Conservation (phyloP, 2,888 invertebrate genomes). For the Argyresthia goedartella region DNA sequence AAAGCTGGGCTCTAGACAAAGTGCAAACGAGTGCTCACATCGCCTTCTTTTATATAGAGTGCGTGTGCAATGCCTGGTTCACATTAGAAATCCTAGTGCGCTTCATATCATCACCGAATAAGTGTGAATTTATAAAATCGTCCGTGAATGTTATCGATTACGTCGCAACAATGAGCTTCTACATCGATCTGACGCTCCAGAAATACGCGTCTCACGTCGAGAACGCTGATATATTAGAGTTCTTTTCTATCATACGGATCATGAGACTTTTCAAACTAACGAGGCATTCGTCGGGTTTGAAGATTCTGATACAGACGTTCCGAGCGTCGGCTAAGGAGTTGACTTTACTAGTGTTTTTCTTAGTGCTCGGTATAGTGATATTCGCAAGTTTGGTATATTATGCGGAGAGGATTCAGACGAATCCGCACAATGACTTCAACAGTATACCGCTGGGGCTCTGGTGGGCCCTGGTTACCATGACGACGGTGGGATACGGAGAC, state of each 20-base stretch:
- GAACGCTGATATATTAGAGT: slow-evolving; percentile 96
- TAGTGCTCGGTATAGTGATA: slow-evolving; percentile 97
- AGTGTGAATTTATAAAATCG: slow-evolving; percentile 94
- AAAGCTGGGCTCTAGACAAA: slow-evolving; percentile 89
- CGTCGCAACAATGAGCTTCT: slow-evolving; percentile 98
- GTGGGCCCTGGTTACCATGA: slow-evolving; percentile 99
- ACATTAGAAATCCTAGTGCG: slow-evolving; percentile 95
- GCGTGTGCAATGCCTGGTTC: slow-evolving; percentile 99
- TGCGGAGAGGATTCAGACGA: slow-evolving; percentile 95
- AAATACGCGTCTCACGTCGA: slow-evolving; percentile 92
- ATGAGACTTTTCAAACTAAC: slow-evolving; percentile 98
- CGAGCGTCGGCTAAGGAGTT: slow-evolving; percentile 97
- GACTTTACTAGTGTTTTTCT: slow-evolving; percentile 96
- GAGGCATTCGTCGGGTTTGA: slow-evolving; percentile 96
- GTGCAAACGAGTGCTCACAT: slow-evolving; percentile 95
- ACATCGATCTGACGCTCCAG: slow-evolving; percentile 92
- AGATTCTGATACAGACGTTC: slow-evolving; percentile 98
- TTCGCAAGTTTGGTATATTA: slow-evolving; percentile 99
- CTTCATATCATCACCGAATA: slow-evolving; percentile 94
- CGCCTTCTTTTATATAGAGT: slow-evolving; percentile 98
- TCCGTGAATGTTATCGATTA: slow-evolving; percentile 99
- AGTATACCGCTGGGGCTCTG: slow-evolving; percentile 97
- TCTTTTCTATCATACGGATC: slow-evolving; percentile 97
- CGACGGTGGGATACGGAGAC: slow-evolving; percentile 98
- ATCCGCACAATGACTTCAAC: slow-evolving; percentile 97